phyloP scores from a whole-genome alignment of 2,113 vertebrate genomes.

The Cynoglossus semilaevis region DNA sequence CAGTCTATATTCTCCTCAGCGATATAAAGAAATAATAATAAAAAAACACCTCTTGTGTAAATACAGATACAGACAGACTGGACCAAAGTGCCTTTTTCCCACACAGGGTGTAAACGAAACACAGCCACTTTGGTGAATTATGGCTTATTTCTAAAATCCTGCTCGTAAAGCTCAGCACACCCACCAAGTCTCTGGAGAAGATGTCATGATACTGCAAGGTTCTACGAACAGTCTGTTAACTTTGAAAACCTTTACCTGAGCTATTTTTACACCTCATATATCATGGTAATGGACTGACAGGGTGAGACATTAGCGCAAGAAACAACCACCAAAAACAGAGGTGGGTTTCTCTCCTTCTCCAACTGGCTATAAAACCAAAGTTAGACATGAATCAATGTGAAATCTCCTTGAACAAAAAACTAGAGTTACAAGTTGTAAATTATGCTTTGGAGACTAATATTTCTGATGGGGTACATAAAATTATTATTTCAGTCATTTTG shows the following conservation, averaged over 20 bases:
- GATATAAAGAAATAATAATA: no score
- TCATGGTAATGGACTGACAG: slow-evolving; percentile 45
- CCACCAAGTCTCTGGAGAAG: slow-evolving; percentile 6
- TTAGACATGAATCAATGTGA: slow-evolving; percentile 66
- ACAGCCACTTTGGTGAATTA: slow-evolving; percentile 33
- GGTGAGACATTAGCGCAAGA: slow-evolving; percentile 44
- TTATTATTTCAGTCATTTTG: slow-evolving; percentile 76
- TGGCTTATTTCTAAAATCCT: slow-evolving; percentile 20
- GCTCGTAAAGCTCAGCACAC: slow-evolving; percentile 17
- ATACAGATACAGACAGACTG: no score
- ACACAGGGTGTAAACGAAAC: slow-evolving; percentile 26
- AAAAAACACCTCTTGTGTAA: no score
- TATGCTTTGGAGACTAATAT: slow-evolving; percentile 75
- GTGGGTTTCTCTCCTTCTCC: slow-evolving; percentile 56
- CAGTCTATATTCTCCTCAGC: no score
- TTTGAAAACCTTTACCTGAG: slow-evolving; percentile 27
- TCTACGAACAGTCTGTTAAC: slow-evolving; percentile 32
- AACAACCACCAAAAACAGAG: slow-evolving; percentile 58
- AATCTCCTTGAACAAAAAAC: slow-evolving; percentile 61
- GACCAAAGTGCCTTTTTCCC: neutral
- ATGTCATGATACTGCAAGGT: slow-evolving; percentile 1
- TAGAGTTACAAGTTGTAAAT: slow-evolving; percentile 73
- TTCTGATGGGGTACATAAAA: slow-evolving; percentile 71
- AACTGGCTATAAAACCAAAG: slow-evolving; percentile 65
- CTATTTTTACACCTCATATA: slow-evolving; percentile 59